Evolutionary conservation across 2,797 vertebrate genomes (phyloP).

Genomic region (Danio jaintianensis): DNA sequence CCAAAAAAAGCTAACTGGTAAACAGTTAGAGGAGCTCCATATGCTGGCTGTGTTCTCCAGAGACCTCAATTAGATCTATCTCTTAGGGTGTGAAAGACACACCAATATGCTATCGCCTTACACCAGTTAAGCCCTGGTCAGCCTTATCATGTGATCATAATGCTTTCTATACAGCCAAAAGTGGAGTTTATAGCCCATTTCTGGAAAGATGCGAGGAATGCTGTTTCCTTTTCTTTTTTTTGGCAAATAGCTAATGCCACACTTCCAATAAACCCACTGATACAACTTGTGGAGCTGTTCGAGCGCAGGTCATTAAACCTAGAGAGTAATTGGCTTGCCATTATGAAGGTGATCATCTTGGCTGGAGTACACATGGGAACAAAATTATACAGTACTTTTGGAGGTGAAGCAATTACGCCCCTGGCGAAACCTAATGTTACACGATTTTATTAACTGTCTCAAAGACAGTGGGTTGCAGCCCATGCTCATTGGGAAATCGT

Average conservation of each 20-base stretch:
- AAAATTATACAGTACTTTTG: slow-evolving; percentile 51
- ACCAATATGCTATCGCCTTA: slow-evolving; percentile 38
- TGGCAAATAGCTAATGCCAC: slow-evolving; percentile 4
- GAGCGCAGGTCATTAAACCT: slow-evolving; percentile 46
- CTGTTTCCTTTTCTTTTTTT: neutral
- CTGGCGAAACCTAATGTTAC: slow-evolving; percentile 18
- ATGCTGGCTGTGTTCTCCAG: slow-evolving; percentile 30
- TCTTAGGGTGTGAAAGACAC: slow-evolving; percentile 44
- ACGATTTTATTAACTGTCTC: neutral
- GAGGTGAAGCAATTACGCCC: slow-evolving; percentile 49
- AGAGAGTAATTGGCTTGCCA: slow-evolving; percentile 54
- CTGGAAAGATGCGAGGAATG: slow-evolving; percentile 5
- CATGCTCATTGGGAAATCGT: too few species aligned
- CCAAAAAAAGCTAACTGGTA: slow-evolving; percentile 46
- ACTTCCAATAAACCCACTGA: slow-evolving; percentile 19
- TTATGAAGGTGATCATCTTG: slow-evolving; percentile 49
- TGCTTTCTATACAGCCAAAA: slow-evolving; percentile 13
- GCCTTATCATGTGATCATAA: neutral
- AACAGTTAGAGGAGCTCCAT: slow-evolving; percentile 35
- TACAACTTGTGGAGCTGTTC: slow-evolving; percentile 29
- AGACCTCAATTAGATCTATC: slow-evolving; percentile 22
- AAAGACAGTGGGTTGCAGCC: neutral
- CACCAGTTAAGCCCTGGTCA: slow-evolving; percentile 41
- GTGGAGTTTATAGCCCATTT: slow-evolving; percentile 16
- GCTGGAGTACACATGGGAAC: slow-evolving; percentile 49